Evolutionary conservation across 2,113 vertebrate species (phyloP), one percentile per base, ranked within the genome.

Genomic region (Lates calcarifer): DNA sequence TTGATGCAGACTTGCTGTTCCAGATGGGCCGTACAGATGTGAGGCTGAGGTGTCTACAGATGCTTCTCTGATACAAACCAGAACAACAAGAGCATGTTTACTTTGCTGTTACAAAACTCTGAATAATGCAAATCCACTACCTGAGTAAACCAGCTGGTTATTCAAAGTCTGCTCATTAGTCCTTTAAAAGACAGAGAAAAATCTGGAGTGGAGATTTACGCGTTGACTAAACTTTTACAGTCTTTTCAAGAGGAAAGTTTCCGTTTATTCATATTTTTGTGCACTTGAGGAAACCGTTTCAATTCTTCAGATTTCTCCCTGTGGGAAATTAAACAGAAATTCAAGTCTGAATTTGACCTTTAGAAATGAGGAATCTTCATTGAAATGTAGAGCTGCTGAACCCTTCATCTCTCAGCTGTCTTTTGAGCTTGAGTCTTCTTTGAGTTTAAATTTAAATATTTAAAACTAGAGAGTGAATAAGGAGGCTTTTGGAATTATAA

Each of bases 331-430:
- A 15, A 45, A 28, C 24, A 28, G 24, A 45, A n/a, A 64, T 28
- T n/a, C 7, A 14, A 15, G 10, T 41, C 10, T 33, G 37, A 41
- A 31, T 55, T 75, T 17, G 29, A 26, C 17, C 10, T 35, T 71
- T 55, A 22, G 6, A 72, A 66, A 80, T 22, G 33, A 60, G 20
- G 41, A 24, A 31, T 78, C 43, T 28, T 61, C 35, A n/a, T 29
- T 49, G 56, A 51, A 69, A 51, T n/a, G 33, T 24, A 28, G 29
- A 31, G 64, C 22, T 49, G 43, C 29, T 35, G 28, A 0, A 4
- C n/a, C 28, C 51, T 77, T 51, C 55, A 60, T 67, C 37, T 58
- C 39, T 33, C 74, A 41, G 12, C 6, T 35, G 33, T 35, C 33
- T 35, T 31, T 22, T 26, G n/a, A n/a, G n/a, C n/a, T n/a, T n/a